Conservation (phyloP, 1,140 invertebrate genomes). For the Aphelinus atriplicis region DNA sequence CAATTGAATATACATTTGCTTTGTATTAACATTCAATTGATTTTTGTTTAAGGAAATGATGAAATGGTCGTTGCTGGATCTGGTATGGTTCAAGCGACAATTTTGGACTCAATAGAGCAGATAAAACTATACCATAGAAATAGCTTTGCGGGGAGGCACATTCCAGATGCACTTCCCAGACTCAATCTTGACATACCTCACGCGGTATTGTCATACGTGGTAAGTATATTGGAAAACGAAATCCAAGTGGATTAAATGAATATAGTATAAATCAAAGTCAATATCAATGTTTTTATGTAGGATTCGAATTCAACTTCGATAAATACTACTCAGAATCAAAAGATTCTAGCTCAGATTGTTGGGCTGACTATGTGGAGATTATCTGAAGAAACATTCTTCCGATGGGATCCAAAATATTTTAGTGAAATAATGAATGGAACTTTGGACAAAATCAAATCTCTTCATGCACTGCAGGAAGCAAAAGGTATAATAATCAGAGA, state of each 20-base stretch:
- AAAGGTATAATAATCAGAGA: slow-evolving; percentile 47
- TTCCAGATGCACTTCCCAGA: slow-evolving; percentile 43
- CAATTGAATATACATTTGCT: too few relatives aligned
- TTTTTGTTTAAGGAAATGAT: slow-evolving; percentile 45
- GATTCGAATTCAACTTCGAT: slow-evolving; percentile 33
- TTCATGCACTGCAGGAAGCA: slow-evolving; percentile 30
- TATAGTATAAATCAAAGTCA: background rate
- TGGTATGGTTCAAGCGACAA: slow-evolving; percentile 53
- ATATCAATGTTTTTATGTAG: slow-evolving; percentile 7
- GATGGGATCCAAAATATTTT: slow-evolving; percentile 56
- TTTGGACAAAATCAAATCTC: slow-evolving; percentile 45
- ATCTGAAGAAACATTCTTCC: slow-evolving; percentile 57
- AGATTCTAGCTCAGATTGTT: slow-evolving; percentile 53
- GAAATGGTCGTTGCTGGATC: slow-evolving; percentile 55
- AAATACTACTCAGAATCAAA: slow-evolving; percentile 36
- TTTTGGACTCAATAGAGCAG: slow-evolving; percentile 47
- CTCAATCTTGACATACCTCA: slow-evolving; percentile 56
- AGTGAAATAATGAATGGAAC: slow-evolving; percentile 45
- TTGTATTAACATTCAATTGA: too few relatives aligned
- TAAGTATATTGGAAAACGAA: slow-evolving; percentile 30
- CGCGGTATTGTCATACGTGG: slow-evolving; percentile 53
- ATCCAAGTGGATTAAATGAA: background rate
- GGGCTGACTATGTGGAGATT: slow-evolving; percentile 56
- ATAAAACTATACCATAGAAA: slow-evolving; percentile 18
- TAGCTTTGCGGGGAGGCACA: slow-evolving; percentile 10